A percentile compares a stretch with the other conserved stretches of the same genome.
These are phyloP conservation scores for Brachirus orientalis DNA, from an alignment of 2,113 vertebrate genomes.

Conservation along the genomic window DNA sequence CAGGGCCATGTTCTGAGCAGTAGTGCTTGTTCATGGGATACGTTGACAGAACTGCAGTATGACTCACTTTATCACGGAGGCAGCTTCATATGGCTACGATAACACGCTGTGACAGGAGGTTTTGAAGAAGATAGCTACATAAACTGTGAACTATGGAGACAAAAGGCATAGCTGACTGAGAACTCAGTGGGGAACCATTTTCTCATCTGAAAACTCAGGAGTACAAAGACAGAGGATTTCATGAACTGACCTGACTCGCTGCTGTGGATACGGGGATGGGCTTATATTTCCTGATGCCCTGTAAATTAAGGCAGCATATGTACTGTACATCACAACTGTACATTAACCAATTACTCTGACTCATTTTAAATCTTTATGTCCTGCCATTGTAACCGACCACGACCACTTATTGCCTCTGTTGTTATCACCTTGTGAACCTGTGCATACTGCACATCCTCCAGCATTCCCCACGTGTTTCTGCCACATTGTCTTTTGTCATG, in stretches of 20 bases:
- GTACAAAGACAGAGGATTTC: conserved; percentile 3
- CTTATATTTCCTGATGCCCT: not conserved
- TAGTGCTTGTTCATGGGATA: conserved; percentile 41
- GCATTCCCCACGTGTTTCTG: too few species aligned
- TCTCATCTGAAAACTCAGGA: conserved; percentile 11
- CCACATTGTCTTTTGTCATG: too few species aligned
- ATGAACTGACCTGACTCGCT: not conserved
- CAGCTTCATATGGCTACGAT: conserved; percentile 48
- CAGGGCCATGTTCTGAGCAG: conserved; percentile 53
- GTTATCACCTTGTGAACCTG: too few species aligned
- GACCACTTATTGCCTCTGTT: too few species aligned
- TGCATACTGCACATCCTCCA: too few species aligned
- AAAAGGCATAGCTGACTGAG: not conserved
- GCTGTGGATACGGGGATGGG: too few species aligned
- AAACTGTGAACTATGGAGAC: conserved; percentile 15
- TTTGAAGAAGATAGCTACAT: conserved; percentile 6
- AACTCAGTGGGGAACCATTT: conserved; percentile 9
- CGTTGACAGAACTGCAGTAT: conserved; percentile 56
- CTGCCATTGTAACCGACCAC: too few species aligned
- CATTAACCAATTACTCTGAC: too few species aligned
- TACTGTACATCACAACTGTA: too few species aligned
- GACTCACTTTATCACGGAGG: conserved; percentile 57
- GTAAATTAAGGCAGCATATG: too few species aligned
- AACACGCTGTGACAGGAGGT: conserved; percentile 47
- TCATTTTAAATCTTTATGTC: too few species aligned